phyloP scores from a whole-genome alignment of 2,888 invertebrate species.

The Lamproptera curius region DNA sequence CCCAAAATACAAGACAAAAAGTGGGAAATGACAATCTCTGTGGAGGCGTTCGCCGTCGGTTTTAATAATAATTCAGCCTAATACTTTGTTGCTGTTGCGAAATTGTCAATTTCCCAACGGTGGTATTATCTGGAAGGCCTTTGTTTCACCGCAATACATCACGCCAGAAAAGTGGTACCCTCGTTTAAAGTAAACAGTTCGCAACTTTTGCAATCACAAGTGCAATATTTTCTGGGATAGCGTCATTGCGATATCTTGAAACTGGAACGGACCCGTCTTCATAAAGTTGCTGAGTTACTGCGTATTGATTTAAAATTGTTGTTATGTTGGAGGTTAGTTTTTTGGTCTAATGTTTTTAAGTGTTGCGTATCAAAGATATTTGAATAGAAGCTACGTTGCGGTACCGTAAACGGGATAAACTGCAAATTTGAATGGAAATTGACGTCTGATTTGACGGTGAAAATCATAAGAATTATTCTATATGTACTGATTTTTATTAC shows the following conservation, averaged over 20 bases:
- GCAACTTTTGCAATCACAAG: conserved; percentile 20
- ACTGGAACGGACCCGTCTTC: conserved; percentile 12
- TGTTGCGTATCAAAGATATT: too few species aligned
- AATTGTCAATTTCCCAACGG: conserved; percentile 20
- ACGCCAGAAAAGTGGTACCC: conserved; percentile 9
- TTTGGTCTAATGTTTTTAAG: too few species aligned
- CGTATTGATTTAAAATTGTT: conserved; percentile 6
- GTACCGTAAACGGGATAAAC: too few species aligned
- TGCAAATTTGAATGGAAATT: too few species aligned
- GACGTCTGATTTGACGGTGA: too few species aligned
- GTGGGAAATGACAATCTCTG: too few species aligned
- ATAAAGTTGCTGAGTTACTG: conserved; percentile 10
- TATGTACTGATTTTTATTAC: too few species aligned
- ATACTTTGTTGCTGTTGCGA: conserved; percentile 2
- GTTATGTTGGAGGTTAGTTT: conserved; percentile 3
- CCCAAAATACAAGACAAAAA: too few species aligned
- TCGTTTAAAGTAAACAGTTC: conserved; percentile 16
- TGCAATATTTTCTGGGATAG: conserved; percentile 18
- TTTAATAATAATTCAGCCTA: conserved; percentile 12
- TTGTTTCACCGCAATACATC: conserved; percentile 19
- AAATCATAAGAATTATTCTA: too few species aligned
- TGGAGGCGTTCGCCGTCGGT: not conserved
- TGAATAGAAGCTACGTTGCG: too few species aligned
- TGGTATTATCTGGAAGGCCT: conserved; percentile 14
- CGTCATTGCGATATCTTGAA: conserved; percentile 7